Evolutionary conservation across 2,888 invertebrate genomes (phyloP).

Genomic region (Zonitis immaculata): DNA sequence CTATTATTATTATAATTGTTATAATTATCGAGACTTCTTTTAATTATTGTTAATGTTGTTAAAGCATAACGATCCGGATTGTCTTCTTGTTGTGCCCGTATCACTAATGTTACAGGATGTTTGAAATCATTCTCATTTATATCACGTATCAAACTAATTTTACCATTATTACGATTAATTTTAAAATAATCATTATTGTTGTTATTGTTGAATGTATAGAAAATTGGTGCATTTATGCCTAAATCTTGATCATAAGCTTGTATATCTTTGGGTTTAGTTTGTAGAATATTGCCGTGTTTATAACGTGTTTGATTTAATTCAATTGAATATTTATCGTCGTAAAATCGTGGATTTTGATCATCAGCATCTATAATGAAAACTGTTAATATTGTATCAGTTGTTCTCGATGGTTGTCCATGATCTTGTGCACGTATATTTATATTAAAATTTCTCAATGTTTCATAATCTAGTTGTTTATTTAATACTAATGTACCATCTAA

Average conservation of each 20-base stretch:
- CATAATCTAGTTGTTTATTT: constrained; percentile 77
- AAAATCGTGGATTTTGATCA: constrained; percentile 84
- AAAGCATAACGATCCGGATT: constrained; percentile 80
- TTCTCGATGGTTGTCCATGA: constrained; percentile 74
- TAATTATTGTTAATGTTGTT: constrained; percentile 67
- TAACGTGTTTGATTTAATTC: constrained; percentile 56
- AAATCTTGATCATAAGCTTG: constrained; percentile 76
- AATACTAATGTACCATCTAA: constrained; percentile 79
- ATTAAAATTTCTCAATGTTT: constrained; percentile 71
- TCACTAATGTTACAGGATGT: constrained; percentile 72
- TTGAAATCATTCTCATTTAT: constrained; percentile 59
- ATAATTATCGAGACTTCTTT: constrained; percentile 48
- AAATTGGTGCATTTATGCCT: constrained; percentile 70
- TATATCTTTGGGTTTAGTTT: constrained; percentile 67
- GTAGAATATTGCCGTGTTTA: constrained; percentile 59
- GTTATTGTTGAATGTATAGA: constrained; percentile 62
- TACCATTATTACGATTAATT: constrained; percentile 62
- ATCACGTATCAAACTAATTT: constrained; percentile 55
- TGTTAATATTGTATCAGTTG: constrained; percentile 67
- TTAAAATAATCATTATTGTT: constrained; percentile 61
- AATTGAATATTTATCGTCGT: constrained; percentile 62
- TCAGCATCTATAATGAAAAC: constrained; percentile 84
- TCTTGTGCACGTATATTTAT: constrained; percentile 72
- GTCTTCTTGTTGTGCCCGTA: constrained; percentile 70
- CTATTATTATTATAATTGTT: constrained; percentile 66